Base-by-base conservation (phyloP, 2,888 invertebrate genomes). In the Drosophila robusta region DNA sequence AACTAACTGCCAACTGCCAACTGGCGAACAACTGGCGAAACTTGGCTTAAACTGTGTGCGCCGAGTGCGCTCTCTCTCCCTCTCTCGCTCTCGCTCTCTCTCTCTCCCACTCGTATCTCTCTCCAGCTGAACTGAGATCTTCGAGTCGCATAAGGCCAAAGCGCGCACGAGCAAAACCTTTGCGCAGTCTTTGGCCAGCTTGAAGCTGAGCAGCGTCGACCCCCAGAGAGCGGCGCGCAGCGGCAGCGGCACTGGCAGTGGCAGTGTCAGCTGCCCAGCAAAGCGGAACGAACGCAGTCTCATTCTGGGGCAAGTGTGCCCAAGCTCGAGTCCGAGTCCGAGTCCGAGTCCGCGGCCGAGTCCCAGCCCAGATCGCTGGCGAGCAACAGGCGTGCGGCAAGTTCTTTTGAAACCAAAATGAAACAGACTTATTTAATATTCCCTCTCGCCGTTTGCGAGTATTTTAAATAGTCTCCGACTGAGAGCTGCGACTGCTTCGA, bases 381-480 rank as follows among this genome's bases (percentile, higher is more conserved):
- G 56, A 49, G 62, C 68, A 69, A 65, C 58, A 61, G 54, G 65
- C 69, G 12, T 81, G 85, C 83, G 83, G 83, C 87, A 82, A 72
- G 82, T 83, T 83, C 83, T 83, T 81, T 87, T 87, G 87, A 82
- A 81, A 81, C 79, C 34, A 4, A 78, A 74, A 68, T 81, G 83
- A 83, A 83, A 83, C 87, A 87, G 62, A 74, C 85, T 83, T 85
- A 76, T 76, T 85, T 88, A 85, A 85, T 85, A 85, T 85, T 88
- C 88, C 70, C 73, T 60, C 64, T 70, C 70, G 67, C 55, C 52
- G 63, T 24, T 54, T 36, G 55, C 29, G 32, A 47, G 49, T 57
- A 50, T 65, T 71, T 70, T 55, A 42, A 63, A 62, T 29, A 41
- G 47, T 34, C 49, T 22, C 49, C 61, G 36, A 29, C 42, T 54